These are phyloP conservation scores for Motacilla alba DNA, from an alignment of 2,113 vertebrate genomes.

Conservation along the genomic window DNA sequence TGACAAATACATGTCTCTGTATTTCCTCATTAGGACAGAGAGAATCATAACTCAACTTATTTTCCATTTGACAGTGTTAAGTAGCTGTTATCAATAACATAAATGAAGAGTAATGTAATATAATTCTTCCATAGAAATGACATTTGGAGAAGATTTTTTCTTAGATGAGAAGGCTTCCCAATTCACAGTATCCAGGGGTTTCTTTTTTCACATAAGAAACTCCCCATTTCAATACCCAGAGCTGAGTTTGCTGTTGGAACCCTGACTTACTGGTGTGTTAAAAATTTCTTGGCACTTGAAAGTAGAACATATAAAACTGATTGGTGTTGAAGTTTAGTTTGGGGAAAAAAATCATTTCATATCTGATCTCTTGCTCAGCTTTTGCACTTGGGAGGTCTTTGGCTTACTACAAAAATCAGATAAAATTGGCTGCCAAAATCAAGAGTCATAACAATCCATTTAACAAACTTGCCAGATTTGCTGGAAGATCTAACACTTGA, in stretches of 20 bases:
- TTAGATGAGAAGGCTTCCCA: not conserved
- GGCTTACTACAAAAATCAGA: conserved; percentile 26
- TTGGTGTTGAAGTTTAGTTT: conserved; percentile 15
- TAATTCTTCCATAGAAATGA: not conserved
- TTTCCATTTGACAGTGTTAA: not conserved
- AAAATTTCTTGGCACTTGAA: not conserved
- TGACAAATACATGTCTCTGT: not conserved
- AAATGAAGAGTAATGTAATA: not conserved
- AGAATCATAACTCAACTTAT: not conserved
- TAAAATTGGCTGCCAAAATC: conserved; percentile 34
- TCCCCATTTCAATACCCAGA: not conserved
- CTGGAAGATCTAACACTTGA: not conserved
- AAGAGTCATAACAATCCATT: conserved; percentile 21
- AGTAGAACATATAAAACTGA: conserved; percentile 10
- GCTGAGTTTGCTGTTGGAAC: not conserved
- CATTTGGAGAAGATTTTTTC: not conserved
- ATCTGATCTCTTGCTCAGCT: conserved; percentile 30
- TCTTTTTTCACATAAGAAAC: not conserved
- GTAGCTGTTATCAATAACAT: not conserved
- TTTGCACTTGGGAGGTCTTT: conserved; percentile 48
- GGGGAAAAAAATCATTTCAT: not conserved
- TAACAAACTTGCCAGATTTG: not conserved
- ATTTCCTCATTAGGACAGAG: not conserved
- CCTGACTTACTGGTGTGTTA: not conserved
- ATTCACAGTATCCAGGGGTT: not conserved